Evolutionary conservation across 2,888 invertebrate species (phyloP).

Genomic region (Rutpela maculata): DNA sequence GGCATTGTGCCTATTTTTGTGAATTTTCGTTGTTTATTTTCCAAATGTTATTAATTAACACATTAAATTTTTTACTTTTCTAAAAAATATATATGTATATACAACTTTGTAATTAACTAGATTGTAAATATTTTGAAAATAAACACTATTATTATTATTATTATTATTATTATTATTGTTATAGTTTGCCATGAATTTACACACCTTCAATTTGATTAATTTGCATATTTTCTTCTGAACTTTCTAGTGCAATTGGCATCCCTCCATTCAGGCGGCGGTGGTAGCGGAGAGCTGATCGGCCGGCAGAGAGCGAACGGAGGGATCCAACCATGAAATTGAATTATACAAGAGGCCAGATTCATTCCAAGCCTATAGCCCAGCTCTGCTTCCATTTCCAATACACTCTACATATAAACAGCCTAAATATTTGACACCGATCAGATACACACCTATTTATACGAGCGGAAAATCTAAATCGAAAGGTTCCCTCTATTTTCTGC

Average conservation of each 20-base stretch:
- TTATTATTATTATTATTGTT: no score
- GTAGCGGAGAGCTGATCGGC: conserved; percentile 62
- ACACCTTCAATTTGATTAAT: no score
- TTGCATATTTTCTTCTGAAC: no score
- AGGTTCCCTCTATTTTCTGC: conserved; percentile 55
- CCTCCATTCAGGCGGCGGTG: conserved; percentile 53
- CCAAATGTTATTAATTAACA: no score
- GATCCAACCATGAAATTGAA: conserved; percentile 75
- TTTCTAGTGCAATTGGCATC: conserved; percentile 25
- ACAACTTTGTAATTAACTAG: no score
- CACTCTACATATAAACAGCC: conserved; percentile 52
- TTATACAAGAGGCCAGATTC: conserved; percentile 72
- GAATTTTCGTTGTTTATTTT: no score
- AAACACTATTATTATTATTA: no score
- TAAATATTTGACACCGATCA: conserved; percentile 62
- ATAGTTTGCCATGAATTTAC: no score
- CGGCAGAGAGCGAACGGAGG: conserved; percentile 63
- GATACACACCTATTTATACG: conserved; percentile 59
- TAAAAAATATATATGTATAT: no score
- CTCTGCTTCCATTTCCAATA: conserved; percentile 56
- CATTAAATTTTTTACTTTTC: no score
- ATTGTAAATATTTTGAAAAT: no score
- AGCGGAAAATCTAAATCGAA: conserved; percentile 63
- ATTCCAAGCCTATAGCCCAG: conserved; percentile 59
- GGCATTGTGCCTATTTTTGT: no score